Conservation (phyloP, 2,888 invertebrate genomes). For the Trypoxylon attenuatum region DNA sequence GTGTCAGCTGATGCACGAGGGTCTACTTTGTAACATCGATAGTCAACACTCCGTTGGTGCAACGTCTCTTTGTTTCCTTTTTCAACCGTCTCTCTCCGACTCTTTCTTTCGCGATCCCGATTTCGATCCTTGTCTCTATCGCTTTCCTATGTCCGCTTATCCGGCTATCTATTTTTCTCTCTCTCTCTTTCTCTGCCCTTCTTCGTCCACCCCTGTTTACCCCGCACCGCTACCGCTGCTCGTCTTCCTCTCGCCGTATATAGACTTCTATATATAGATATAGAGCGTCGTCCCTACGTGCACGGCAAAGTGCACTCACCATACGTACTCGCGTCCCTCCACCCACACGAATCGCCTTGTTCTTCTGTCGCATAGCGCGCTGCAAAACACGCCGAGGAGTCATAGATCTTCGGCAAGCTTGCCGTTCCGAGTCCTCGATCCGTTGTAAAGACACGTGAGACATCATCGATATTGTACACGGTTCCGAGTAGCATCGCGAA, state of each 20-base stretch:
- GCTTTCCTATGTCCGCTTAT: neutral
- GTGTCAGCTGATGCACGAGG: slow-evolving; percentile 32
- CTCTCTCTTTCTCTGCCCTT: neutral
- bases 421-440: too few relatives aligned
- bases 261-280: neutral
- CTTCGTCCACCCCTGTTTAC: neutral
- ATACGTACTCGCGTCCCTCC: neutral
- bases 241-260: slow-evolving; percentile 1
- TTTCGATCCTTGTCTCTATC: neutral
- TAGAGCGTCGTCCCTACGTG: neutral
- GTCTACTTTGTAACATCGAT: slow-evolving; percentile 26
- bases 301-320: neutral
- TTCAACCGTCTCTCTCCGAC: neutral
- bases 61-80: neutral
- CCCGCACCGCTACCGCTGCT: too few relatives aligned
- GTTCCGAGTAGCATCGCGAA: too few relatives aligned
- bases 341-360: too few relatives aligned
- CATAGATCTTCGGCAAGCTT: too few relatives aligned
- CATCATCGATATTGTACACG: too few relatives aligned
- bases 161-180: neutral
- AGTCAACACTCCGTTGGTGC: slow-evolving; percentile 16
- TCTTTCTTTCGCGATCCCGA: neutral
- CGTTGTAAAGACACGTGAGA: too few relatives aligned
- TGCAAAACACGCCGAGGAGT: too few relatives aligned
- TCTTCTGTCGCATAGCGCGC: too few relatives aligned